phyloP scores from a whole-genome alignment of 1,140 invertebrate species.

The Oreohelix idahoensis region DNA sequence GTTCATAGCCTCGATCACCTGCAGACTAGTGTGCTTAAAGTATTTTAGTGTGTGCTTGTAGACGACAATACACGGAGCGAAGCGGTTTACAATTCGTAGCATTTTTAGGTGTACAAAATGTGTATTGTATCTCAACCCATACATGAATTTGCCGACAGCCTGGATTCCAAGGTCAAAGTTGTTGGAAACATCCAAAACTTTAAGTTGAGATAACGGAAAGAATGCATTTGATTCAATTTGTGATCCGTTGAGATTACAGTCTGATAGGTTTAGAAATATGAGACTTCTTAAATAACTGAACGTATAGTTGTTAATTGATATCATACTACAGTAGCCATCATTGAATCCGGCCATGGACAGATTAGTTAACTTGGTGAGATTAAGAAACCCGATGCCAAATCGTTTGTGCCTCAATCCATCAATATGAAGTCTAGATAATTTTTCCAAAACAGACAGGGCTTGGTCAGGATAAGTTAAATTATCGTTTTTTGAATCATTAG shows the following conservation, averaged over 20 bases:
- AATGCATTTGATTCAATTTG: background rate
- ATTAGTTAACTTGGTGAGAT: background rate
- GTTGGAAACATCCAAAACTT: slow-evolving; percentile 19
- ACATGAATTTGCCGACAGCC: slow-evolving; percentile 16
- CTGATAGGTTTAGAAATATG: slow-evolving; percentile 3
- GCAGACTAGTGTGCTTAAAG: slow-evolving; percentile 6
- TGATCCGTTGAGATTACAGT: background rate
- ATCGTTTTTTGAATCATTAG: background rate
- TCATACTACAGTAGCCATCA: slow-evolving; percentile 10
- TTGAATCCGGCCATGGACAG: background rate
- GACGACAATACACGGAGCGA: slow-evolving; percentile 4
- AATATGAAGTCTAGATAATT: background rate
- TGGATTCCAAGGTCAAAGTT: slow-evolving; percentile 21
- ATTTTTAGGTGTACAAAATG: slow-evolving; percentile 11
- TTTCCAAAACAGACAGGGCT: slow-evolving; percentile 20
- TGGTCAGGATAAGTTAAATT: slow-evolving; percentile 14
- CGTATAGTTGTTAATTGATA: background rate
- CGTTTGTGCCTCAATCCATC: background rate
- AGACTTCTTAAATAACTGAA: slow-evolving; percentile 2
- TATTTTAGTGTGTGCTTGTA: slow-evolving; percentile 3
- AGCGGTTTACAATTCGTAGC: background rate
- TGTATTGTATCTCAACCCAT: slow-evolving; percentile 16
- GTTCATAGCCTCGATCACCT: slow-evolving; percentile 24
- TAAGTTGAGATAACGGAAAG: background rate
- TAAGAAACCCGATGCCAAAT: background rate